phyloP scores from a whole-genome alignment of 2,797 vertebrate genomes.

The Tarsius wallacei region DNA sequence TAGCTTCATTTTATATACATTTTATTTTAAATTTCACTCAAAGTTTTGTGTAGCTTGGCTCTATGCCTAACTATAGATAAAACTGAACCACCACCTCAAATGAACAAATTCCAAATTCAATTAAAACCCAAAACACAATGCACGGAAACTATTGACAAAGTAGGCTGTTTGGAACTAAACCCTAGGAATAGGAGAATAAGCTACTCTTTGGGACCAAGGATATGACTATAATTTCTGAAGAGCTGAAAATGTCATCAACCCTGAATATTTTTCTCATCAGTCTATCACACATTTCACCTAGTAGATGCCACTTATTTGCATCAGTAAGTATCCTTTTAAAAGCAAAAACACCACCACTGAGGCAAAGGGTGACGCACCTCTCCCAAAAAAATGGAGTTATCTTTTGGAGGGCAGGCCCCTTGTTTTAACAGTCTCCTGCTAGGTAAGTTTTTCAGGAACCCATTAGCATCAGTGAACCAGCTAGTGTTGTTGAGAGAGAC shows the following conservation, averaged over 20 bases:
- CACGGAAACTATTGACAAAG: background rate
- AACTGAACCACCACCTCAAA: background rate
- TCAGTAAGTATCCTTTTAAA: background rate
- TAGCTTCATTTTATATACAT: conserved; percentile 13
- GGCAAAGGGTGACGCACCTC: background rate
- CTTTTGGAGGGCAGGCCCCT: no score
- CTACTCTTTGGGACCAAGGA: background rate
- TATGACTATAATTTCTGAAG: background rate
- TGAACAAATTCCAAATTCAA: conserved; percentile 10
- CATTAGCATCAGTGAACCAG: no score
- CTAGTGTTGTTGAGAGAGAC: no score
- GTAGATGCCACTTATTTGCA: background rate
- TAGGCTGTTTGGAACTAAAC: background rate
- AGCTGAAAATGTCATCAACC: background rate
- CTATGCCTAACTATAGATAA: background rate
- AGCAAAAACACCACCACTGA: background rate
- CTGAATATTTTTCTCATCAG: background rate
- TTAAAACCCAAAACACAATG: background rate
- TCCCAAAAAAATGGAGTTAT: no score
- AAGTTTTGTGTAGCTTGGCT: background rate
- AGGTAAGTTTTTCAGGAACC: no score
- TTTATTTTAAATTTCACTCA: conserved; percentile 35
- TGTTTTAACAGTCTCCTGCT: no score
- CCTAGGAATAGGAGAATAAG: background rate
- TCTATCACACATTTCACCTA: background rate